Conservation (phyloP, 2,113 vertebrate species). For the Sclerurus mexicanus region DNA sequence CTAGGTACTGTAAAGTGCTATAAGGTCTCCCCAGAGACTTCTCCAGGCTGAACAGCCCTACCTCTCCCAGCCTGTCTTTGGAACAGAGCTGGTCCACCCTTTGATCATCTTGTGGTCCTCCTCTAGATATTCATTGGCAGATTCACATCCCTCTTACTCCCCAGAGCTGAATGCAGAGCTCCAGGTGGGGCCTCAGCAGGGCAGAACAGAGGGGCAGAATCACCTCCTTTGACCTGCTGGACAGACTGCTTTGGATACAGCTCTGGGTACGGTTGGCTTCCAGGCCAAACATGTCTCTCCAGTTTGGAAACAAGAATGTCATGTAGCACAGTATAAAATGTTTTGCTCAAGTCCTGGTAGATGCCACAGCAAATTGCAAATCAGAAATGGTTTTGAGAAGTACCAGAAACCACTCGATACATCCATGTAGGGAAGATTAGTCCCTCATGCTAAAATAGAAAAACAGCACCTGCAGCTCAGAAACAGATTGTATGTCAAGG, state of each 20-base stretch:
- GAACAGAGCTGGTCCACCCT: background rate
- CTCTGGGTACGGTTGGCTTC: background rate
- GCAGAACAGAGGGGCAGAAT: background rate
- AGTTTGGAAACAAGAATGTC: background rate
- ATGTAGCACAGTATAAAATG: background rate
- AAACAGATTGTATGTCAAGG: background rate
- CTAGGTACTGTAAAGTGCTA: background rate
- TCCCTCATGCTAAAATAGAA: background rate
- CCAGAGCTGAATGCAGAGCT: background rate
- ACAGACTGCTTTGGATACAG: rapidly evolving
- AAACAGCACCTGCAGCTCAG: background rate
- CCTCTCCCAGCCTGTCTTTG: background rate
- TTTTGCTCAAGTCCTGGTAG: background rate
- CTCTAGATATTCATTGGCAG: background rate
- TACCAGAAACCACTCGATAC: background rate
- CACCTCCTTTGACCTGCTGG: background rate
- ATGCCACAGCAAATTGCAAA: background rate
- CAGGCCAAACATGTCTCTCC: background rate
- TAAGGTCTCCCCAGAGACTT: background rate
- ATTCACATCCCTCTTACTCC: background rate
- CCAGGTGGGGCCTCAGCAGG: background rate
- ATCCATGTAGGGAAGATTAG: background rate
- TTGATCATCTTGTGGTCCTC: background rate
- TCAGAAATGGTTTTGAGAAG: background rate
- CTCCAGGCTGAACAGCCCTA: background rate